Conservation (phyloP, 2,797 vertebrate species). For the Sciurus vulgaris region DNA sequence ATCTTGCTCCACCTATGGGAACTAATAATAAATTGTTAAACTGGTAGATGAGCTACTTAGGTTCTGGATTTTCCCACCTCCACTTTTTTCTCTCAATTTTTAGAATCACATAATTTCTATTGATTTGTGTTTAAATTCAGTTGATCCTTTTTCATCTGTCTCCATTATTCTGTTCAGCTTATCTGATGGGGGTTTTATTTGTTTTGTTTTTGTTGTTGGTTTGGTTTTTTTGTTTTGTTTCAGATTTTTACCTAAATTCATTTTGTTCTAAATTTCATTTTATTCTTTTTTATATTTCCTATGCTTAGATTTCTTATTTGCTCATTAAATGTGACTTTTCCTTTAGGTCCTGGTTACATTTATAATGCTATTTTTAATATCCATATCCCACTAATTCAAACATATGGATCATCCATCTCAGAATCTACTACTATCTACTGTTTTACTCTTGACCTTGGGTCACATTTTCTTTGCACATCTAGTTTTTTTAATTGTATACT, state of each 20-base stretch:
- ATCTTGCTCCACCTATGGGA: background rate
- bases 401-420: background rate
- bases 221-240: background rate
- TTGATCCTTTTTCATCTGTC: background rate
- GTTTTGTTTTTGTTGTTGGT: background rate
- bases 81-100: background rate
- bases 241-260: background rate
- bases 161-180: background rate
- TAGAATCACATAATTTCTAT: background rate
- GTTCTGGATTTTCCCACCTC: background rate
- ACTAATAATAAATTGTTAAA: background rate
- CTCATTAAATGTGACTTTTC: background rate
- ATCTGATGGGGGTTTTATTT: background rate
- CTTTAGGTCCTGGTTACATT: background rate
- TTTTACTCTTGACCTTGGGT: background rate
- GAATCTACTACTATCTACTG: background rate
- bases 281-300: conserved; percentile 34
- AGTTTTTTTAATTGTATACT: background rate
- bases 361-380: background rate
- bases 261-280: conserved; percentile 12
- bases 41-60: background rate
- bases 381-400: background rate
- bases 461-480: background rate
- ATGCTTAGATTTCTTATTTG: background rate
- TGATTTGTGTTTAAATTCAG: background rate